Evolutionary conservation across 2,113 vertebrate species (phyloP).

Genomic region (Perca schrenkii): DNA sequence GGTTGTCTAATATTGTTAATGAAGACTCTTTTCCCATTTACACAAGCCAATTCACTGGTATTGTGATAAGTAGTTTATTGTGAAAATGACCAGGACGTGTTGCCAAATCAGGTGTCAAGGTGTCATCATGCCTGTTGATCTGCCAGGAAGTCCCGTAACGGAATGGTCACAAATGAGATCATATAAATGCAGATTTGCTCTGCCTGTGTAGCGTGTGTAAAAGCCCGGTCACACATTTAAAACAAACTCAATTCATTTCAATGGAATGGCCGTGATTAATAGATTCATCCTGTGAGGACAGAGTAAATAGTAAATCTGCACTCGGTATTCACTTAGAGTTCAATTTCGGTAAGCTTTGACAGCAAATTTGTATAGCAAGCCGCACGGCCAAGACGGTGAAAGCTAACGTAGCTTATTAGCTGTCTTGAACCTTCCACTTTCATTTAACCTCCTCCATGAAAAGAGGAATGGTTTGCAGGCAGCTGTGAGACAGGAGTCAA

Average conservation of each 20-base stretch:
- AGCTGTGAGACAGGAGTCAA: background rate
- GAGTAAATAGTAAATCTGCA: background rate
- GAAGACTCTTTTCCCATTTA: no score
- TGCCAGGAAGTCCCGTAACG: background rate
- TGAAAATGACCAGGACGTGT: background rate
- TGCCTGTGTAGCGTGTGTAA: background rate
- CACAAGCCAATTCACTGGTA: background rate
- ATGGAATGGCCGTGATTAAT: background rate
- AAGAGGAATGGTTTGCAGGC: background rate
- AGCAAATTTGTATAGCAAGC: background rate
- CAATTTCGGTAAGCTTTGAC: background rate
- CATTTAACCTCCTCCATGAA: no score
- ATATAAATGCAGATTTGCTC: background rate
- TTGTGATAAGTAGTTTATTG: background rate
- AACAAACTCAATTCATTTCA: background rate
- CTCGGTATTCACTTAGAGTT: background rate
- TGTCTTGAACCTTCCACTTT: background rate
- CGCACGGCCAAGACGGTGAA: no score
- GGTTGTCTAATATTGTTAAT: background rate
- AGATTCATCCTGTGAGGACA: background rate
- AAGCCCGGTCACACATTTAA: background rate
- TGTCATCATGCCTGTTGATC: background rate
- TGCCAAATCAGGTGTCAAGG: constrained; percentile 18
- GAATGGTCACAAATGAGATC: constrained; percentile 2
- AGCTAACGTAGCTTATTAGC: background rate